Evolutionary conservation across 2,797 vertebrate species (phyloP).

Genomic region (Smutsia temminckii): DNA sequence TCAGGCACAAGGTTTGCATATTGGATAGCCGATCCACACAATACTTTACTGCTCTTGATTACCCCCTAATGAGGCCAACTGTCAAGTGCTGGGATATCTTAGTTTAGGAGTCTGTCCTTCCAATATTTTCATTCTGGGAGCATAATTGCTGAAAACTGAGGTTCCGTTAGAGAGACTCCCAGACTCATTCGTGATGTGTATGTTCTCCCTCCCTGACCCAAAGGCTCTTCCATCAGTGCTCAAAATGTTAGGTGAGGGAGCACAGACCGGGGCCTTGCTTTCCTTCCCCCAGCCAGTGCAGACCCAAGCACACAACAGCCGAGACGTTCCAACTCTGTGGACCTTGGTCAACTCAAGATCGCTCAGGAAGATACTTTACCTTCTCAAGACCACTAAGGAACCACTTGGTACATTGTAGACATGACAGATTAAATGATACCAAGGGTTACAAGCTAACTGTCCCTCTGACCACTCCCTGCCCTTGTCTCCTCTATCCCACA

Average conservation of each 20-base stretch:
- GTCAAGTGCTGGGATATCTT: no score
- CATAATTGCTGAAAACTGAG: not conserved
- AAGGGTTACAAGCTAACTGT: not conserved
- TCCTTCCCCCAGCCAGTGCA: not conserved
- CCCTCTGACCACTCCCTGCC: not conserved
- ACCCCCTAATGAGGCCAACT: no score
- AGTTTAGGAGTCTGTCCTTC: not conserved
- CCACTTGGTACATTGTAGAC: not conserved
- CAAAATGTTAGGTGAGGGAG: not conserved
- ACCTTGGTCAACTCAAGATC: not conserved
- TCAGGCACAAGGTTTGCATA: not conserved
- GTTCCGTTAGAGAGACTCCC: not conserved
- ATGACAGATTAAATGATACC: not conserved
- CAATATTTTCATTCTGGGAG: not conserved
- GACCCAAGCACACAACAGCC: not conserved
- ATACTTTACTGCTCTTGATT: not conserved
- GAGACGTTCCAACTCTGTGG: not conserved
- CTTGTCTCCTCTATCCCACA: not conserved
- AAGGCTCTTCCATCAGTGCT: not conserved
- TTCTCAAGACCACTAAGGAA: not conserved
- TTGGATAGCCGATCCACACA: not conserved
- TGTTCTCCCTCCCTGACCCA: not conserved
- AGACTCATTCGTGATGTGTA: not conserved
- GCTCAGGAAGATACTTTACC: not conserved
- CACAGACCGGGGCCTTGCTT: not conserved